Percentiles rank a stretch among this genome's conserved stretches.
phyloP scores from a whole-genome alignment of 2,888 invertebrate species.

The Patella caerulea region DNA sequence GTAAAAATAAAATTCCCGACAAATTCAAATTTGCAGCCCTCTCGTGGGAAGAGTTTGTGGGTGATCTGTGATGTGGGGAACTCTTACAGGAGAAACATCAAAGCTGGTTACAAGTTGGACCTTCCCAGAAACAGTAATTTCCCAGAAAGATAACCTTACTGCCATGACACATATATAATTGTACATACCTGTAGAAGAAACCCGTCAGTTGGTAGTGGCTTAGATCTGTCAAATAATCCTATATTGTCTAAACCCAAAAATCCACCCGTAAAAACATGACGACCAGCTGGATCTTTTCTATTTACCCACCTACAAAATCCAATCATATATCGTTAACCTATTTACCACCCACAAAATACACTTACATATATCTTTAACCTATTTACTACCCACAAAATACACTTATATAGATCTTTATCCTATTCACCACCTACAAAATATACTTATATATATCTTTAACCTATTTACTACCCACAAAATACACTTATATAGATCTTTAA shows the following conservation, averaged over 20 bases:
- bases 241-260: slow-evolving; percentile 66
- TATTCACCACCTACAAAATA: not conserved
- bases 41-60: too few relatives aligned
- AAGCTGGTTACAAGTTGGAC: too few relatives aligned
- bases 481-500: too few relatives aligned
- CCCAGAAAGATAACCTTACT: too few relatives aligned
- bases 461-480: not conserved
- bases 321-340: not conserved
- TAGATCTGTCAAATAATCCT: slow-evolving; percentile 66
- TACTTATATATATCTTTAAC: not conserved
- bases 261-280: slow-evolving; percentile 64
- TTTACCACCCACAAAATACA: not conserved
- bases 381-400: not conserved
- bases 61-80: too few relatives aligned
- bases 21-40: too few relatives aligned
- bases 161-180: too few relatives aligned
- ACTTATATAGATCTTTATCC: too few relatives aligned
- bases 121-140: too few relatives aligned
- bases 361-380: not conserved
- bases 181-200: slow-evolving; percentile 49
- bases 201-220: slow-evolving; percentile 54
- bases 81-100: too few relatives aligned
- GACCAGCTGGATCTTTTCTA: slow-evolving; percentile 67
- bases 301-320: slow-evolving; percentile 70
- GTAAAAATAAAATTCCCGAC: too few relatives aligned